phyloP scores from a whole-genome alignment of 2,797 vertebrate species.

The Babyrousa celebensis region DNA sequence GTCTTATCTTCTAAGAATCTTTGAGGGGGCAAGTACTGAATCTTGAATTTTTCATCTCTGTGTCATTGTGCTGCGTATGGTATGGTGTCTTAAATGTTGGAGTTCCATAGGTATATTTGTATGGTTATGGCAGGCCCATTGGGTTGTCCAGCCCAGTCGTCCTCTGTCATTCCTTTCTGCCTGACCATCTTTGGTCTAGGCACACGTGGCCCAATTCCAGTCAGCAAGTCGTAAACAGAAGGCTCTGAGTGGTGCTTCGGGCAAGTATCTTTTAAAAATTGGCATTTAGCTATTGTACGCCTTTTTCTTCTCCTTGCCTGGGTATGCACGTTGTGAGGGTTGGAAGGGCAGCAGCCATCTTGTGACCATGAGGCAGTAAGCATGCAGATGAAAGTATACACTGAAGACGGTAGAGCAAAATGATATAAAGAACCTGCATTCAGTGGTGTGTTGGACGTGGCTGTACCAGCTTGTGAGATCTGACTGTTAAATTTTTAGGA shows the following conservation, averaged over 20 bases:
- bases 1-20: conserved; percentile 3
- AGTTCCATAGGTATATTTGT: background rate
- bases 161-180: background rate
- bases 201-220: background rate
- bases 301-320: background rate
- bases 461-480: background rate
- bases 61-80: background rate
- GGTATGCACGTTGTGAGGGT: background rate
- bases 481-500: background rate
- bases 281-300: background rate
- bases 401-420: background rate
- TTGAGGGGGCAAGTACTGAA: background rate
- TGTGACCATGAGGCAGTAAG: background rate
- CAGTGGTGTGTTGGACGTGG: background rate
- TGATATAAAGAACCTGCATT: fast-evolving
- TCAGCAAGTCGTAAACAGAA: background rate
- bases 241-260: background rate
- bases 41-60: background rate
- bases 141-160: background rate
- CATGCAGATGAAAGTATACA: background rate
- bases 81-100: background rate
- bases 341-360: background rate
- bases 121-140: background rate
- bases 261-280: background rate
- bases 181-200: background rate